A percentile compares a stretch with the other conserved stretches of the same genome.
phyloP scores from a whole-genome alignment of 2,797 vertebrate genomes.

The Glyptemys insculpta region DNA sequence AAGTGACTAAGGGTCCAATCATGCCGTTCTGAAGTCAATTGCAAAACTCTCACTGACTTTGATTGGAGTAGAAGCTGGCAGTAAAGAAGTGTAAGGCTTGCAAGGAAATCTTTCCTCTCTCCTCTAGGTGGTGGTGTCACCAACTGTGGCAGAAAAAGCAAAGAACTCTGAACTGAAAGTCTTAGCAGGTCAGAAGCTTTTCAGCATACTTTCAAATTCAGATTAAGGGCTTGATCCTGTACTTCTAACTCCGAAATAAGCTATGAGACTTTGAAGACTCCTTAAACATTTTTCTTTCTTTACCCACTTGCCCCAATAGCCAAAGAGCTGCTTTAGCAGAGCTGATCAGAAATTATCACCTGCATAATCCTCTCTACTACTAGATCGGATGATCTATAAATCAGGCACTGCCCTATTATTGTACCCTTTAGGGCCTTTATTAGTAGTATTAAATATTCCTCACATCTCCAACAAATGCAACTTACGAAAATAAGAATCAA shows the following conservation, averaged over 20 bases:
- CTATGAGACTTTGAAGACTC: neutral
- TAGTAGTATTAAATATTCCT: constrained; percentile 2
- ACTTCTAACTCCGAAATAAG: neutral
- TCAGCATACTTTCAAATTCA: constrained; percentile 47
- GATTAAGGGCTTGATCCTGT: fast-evolving
- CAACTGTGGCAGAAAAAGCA: neutral
- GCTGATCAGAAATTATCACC: constrained; percentile 18
- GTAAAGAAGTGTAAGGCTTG: neutral
- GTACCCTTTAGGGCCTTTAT: neutral
- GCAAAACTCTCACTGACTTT: neutral
- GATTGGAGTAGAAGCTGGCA: neutral
- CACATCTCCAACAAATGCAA: constrained; percentile 1
- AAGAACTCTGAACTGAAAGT: neutral
- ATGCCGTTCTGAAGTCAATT: fast-evolving
- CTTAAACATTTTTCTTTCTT: constrained; percentile 58
- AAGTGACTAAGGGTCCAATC: neutral
- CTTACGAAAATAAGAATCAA: neutral
- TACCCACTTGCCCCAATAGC: constrained; percentile 57
- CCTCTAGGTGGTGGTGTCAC: neutral
- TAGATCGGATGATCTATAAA: neutral
- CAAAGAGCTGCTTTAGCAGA: constrained; percentile 57
- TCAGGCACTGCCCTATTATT: constrained; percentile 39
- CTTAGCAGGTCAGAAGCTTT: constrained; percentile 42
- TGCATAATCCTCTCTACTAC: constrained; percentile 3
- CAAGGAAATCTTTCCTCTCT: fast-evolving